Evolutionary conservation across 2,888 invertebrate genomes (phyloP), one percentile per base, ranked within the genome.

Genomic region (Cryptocephalus primarius): DNA sequence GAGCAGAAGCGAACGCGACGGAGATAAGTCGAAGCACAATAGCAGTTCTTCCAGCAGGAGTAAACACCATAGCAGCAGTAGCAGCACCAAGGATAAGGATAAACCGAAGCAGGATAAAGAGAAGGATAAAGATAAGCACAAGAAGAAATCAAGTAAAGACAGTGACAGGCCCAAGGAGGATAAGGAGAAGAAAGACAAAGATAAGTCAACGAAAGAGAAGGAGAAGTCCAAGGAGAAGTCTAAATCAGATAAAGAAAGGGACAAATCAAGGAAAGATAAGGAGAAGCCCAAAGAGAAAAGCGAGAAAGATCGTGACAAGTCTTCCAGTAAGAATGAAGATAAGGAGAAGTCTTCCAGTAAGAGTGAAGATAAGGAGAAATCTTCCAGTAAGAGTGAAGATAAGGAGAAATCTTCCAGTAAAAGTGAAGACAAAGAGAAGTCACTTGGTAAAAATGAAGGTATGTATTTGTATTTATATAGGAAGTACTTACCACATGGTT

Each of bases 211-310:
- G 14, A 32, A 11, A 32, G 42, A 42, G 32, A 33, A 32, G 9
- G 49, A 45, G 10, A 48, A 59, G 52, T 52, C 53, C 42, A 67
- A 65, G 47, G 63, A 63, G 39, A 61, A 51, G 32, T 63, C 60
- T 48, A 60, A 64, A 12, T 43, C 45, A 11, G 42, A 48, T 40
- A 65, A 63, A 52, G 43, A 54, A 8, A 58, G 54, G 36, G 59
- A 60, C 44, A 55, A 51, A 14, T 42, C 40, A 40, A 50, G 52
- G 39, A 54, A 50, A 45, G 59, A 60, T 44, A 55, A 51, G 44
- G 49, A 51, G 38, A 51, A 36, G 40, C 22, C 40, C 9, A 54
- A 47, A 38, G 52, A 52, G 9, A 52, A 48, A 32, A 48, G 51
- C 39, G 52, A 43, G 22, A 40, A 4, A 14, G 14, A 40, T 13